Conservation (phyloP, 2,113 vertebrate species). For the Zeus faber region DNA sequence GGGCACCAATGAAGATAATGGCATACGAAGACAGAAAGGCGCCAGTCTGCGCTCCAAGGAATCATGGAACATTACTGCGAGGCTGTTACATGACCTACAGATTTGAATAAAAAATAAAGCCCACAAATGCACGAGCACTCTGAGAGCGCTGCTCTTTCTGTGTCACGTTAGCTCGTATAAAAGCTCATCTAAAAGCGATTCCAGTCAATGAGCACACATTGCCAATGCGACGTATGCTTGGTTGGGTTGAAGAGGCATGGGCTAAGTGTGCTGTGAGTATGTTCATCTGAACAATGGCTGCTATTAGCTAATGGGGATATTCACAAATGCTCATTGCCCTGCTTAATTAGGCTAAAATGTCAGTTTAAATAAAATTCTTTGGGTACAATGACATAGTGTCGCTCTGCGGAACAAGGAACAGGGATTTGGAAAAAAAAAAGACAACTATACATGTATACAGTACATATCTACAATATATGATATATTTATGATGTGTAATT, state of each 20-base stretch:
- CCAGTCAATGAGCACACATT: conserved; percentile 50
- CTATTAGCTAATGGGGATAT: conserved; percentile 72
- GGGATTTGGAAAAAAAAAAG: conserved; percentile 21
- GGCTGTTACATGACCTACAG: conserved; percentile 38
- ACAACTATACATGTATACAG: not conserved
- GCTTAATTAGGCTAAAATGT: conserved; percentile 75
- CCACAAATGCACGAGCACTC: conserved; percentile 8
- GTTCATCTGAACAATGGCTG: conserved; percentile 64
- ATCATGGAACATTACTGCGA: conserved; percentile 46
- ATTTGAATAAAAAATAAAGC: conserved; percentile 15
- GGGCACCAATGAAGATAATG: conserved; percentile 57
- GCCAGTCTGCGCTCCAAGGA: conserved; percentile 44
- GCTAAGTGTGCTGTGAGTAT: conserved; percentile 35
- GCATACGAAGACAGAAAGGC: conserved; percentile 37
- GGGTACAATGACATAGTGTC: conserved; percentile 60
- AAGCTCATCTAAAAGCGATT: conserved; percentile 42
- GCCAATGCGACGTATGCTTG: conserved; percentile 46
- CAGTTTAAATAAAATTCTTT: conserved; percentile 68
- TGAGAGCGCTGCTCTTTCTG: not conserved
- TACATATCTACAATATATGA: no score
- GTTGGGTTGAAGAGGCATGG: conserved; percentile 29
- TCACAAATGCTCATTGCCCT: conserved; percentile 59
- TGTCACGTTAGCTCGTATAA: conserved; percentile 12
- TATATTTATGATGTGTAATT: no score
- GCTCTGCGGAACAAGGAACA: conserved; percentile 25